A percentile compares a stretch with the other conserved stretches of the same genome.
These are phyloP conservation scores for Pogonocherus hispidulus DNA, from an alignment of 2,888 invertebrate species.

Conservation along the genomic window DNA sequence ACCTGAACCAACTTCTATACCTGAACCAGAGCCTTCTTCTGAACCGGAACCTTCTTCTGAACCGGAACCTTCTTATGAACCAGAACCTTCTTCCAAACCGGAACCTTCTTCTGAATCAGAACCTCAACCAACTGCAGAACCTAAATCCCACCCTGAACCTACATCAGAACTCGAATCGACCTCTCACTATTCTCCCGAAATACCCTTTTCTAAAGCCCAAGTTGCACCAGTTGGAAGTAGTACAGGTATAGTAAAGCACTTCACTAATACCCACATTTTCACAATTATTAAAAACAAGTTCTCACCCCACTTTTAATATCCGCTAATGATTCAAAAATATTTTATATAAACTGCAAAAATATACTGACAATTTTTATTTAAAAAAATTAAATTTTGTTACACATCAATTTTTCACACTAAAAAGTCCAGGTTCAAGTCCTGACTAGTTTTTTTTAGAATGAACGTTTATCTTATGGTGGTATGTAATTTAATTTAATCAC, in stretches of 20 bases:
- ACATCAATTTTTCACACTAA: no score
- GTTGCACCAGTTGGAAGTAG: slow-evolving; percentile 58
- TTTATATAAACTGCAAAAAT: no score
- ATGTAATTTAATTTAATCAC: no score
- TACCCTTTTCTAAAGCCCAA: slow-evolving; percentile 63
- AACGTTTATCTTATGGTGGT: no score
- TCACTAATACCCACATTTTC: slow-evolving; percentile 14
- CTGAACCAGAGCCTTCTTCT: slow-evolving; percentile 65
- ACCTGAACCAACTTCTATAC: slow-evolving; percentile 67
- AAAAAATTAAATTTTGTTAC: no score
- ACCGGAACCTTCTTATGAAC: slow-evolving; percentile 66
- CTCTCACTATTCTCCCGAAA: slow-evolving; percentile 62
- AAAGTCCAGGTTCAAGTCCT: no score
- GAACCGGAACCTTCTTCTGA: slow-evolving; percentile 60
- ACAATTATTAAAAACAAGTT: neutral
- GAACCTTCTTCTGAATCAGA: slow-evolving; percentile 62
- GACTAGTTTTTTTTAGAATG: no score
- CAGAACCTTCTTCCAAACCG: slow-evolving; percentile 58
- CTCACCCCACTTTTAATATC: neutral
- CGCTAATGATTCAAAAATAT: no score
- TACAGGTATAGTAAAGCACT: slow-evolving; percentile 59
- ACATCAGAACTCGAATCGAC: slow-evolving; percentile 68
- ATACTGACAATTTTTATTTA: no score
- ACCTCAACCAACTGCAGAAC: slow-evolving; percentile 63
- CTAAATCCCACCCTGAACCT: slow-evolving; percentile 65